These are phyloP conservation scores for Leucoraja erinaceus DNA, from an alignment of 2,113 vertebrate genomes.

Conservation along the genomic window DNA sequence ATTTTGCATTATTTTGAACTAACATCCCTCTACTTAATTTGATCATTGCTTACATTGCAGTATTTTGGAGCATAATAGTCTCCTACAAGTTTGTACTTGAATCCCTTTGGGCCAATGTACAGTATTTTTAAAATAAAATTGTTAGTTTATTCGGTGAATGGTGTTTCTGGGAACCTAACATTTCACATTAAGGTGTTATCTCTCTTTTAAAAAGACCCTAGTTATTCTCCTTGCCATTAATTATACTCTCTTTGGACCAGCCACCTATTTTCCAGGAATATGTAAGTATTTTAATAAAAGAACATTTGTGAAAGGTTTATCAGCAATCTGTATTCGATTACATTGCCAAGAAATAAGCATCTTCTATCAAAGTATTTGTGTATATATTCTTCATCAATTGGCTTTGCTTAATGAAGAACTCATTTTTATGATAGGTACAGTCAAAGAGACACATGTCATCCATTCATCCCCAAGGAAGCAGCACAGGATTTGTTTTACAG, in stretches of 20 bases:
- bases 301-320: neutral
- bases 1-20: conserved; percentile 19
- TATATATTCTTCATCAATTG: neutral
- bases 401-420: neutral
- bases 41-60: neutral
- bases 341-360: neutral
- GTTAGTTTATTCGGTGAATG: neutral
- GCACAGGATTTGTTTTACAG: neutral
- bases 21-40: neutral
- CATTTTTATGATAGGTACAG: neutral
- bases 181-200: neutral
- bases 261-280: neutral
- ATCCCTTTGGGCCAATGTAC: neutral
- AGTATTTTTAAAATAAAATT: neutral
- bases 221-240: neutral
- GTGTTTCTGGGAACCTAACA: neutral
- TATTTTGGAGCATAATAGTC: neutral
- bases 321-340: neutral
- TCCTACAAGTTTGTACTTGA: neutral
- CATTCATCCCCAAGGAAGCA: neutral
- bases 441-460: neutral
- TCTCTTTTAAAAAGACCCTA: neutral
- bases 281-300: neutral
- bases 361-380: neutral
- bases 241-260: neutral